A percentile compares a stretch with the other conserved stretches of the same genome.
These are phyloP conservation scores for Nezara viridula DNA, from an alignment of 2,888 invertebrate genomes.

Conservation along the genomic window DNA sequence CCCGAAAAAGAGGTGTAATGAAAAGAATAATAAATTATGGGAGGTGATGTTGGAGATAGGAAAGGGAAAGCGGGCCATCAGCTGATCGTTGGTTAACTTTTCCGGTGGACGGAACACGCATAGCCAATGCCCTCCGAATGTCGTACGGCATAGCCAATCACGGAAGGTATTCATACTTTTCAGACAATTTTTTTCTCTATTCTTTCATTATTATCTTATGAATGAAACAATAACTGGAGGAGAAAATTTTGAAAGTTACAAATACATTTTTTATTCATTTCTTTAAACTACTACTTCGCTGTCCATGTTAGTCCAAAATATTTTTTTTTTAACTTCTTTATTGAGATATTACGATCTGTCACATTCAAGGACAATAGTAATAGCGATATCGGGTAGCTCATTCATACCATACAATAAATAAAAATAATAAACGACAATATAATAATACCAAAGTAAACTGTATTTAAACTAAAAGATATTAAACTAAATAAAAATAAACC, in stretches of 20 bases:
- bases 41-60: not conserved
- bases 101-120: slow-evolving; percentile 17
- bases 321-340: no score
- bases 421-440: no score
- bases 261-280: not conserved
- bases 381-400: no score
- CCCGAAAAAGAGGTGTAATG: not conserved
- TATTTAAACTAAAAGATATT: no score
- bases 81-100: slow-evolving; percentile 28
- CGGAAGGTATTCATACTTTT: not conserved
- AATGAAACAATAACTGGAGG: not conserved
- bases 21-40: slow-evolving; percentile 14
- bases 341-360: no score
- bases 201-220: not conserved
- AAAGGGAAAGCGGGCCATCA: slow-evolving; percentile 56
- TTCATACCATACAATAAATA: no score
- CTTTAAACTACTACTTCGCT: not conserved
- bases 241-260: not conserved
- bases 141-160: slow-evolving; percentile 11
- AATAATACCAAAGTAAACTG: no score
- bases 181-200: not conserved
- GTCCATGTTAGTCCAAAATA: not conserved
- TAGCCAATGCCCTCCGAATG: not conserved
- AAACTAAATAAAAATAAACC: no score
- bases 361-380: no score